Conservation (phyloP, 1,140 invertebrate species). For the Thaumetopoea pityocampa region DNA sequence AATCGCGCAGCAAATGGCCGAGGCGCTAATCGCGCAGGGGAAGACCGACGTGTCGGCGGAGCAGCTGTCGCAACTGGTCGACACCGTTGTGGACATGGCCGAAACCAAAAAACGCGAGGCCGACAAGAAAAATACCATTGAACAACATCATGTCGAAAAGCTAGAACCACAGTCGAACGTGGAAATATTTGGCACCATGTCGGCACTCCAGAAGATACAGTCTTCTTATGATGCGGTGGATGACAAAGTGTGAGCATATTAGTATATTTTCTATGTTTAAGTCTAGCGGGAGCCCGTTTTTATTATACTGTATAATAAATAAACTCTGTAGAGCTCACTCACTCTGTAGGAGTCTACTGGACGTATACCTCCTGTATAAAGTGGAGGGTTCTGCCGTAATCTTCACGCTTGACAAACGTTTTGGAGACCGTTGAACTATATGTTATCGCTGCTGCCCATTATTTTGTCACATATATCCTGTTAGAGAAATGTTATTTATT, state of each 20-base stretch:
- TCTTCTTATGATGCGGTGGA: conserved; percentile 59
- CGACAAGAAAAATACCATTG: conserved; percentile 26
- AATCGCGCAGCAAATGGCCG: conserved; percentile 86
- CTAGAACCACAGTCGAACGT: not conserved
- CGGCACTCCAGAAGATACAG: conserved; percentile 49
- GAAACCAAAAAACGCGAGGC: conserved; percentile 55
- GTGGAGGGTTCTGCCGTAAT: too few species aligned
- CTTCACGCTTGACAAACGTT: too few species aligned
- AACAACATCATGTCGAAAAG: not conserved
- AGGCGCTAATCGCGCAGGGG: conserved; percentile 84
- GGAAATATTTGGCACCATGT: conserved; percentile 28
- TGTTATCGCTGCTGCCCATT: too few species aligned
- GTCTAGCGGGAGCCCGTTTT: too few species aligned
- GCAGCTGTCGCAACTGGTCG: conserved; percentile 85
- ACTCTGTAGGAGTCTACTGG: too few species aligned
- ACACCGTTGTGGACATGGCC: conserved; percentile 80
- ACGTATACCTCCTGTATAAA: too few species aligned
- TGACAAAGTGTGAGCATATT: conserved; percentile 59
- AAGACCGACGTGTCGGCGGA: conserved; percentile 85
- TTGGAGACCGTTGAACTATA: too few species aligned
- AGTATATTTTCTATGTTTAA: too few species aligned
- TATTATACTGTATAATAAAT: too few species aligned
- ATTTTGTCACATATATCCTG: too few species aligned
- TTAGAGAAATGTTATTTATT: too few species aligned
- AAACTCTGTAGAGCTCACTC: too few species aligned